These are phyloP conservation scores for Pteronura brasiliensis DNA, from an alignment of 2,113 vertebrate species.

Conservation along the genomic window DNA sequence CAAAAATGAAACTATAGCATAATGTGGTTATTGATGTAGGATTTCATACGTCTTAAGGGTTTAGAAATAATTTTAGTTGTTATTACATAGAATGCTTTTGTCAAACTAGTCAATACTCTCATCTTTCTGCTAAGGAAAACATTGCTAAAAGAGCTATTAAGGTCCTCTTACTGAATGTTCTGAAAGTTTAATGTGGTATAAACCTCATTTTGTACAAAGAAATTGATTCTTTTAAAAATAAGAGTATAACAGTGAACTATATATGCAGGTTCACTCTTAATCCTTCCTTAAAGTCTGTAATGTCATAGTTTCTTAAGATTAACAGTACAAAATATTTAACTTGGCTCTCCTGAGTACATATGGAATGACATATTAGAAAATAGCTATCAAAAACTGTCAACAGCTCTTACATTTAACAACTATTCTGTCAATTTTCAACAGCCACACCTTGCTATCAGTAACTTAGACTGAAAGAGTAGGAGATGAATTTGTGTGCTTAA, in stretches of 20 bases:
- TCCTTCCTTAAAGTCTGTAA: not conserved
- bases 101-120: not conserved
- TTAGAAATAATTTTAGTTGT: not conserved
- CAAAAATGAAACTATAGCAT: not conserved
- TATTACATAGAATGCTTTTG: not conserved
- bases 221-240: not conserved
- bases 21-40: not conserved
- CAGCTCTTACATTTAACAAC: not conserved
- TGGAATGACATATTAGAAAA: conserved; percentile 1
- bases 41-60: not conserved
- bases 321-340: conserved; percentile 11
- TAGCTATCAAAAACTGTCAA: conserved; percentile 30
- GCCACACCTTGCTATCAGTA: not conserved
- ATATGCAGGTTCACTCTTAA: not conserved
- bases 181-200: not conserved
- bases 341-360: not conserved
- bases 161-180: not conserved
- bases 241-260: not conserved
- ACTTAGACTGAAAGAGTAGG: not conserved
- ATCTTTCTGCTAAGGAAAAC: not conserved
- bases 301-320: not conserved
- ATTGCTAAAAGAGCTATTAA: not conserved
- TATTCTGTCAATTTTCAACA: not conserved
- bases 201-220: not conserved
- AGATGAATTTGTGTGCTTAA: not conserved